These are phyloP conservation scores for Acipenser transmontanus DNA, from an alignment of 2,797 vertebrate genomes.

Conservation along the genomic window DNA sequence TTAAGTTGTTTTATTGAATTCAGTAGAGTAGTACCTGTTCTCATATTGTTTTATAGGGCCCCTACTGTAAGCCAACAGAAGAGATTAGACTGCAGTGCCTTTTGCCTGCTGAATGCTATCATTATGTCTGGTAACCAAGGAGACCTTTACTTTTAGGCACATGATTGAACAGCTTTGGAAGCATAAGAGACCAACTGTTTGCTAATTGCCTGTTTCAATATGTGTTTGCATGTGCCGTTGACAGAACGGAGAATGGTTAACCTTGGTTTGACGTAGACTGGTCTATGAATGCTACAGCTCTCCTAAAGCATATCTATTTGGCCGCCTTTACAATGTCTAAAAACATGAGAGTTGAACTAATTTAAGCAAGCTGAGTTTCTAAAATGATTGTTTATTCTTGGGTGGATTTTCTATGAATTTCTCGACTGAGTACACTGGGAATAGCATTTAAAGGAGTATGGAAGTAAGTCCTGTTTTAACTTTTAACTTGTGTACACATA, in stretches of 20 bases:
- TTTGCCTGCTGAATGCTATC: constrained; percentile 29
- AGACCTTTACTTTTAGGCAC: constrained; percentile 24
- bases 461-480: no score
- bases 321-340: no score
- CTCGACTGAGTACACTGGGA: no score
- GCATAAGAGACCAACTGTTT: constrained; percentile 36
- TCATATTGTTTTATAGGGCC: constrained; percentile 30
- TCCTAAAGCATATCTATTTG: no score
- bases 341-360: no score
- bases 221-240: constrained; percentile 31
- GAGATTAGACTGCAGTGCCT: constrained; percentile 26
- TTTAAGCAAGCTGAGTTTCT: no score
- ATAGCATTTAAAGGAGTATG: no score
- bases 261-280: constrained; percentile 20
- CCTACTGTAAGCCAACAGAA: constrained; percentile 24
- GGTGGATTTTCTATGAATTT: no score
- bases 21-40: constrained; percentile 23
- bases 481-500: no score
- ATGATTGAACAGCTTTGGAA: constrained; percentile 47
- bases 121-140: constrained; percentile 37
- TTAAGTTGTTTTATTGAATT: constrained; percentile 33
- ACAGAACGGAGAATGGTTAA: constrained; percentile 32
- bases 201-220: constrained; percentile 28
- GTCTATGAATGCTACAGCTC: neutral
- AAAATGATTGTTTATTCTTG: no score